phyloP scores from a whole-genome alignment of 2,113 vertebrate genomes.

The human region GRCh38 chr2:45368001-45368500 shows the following conservation, averaged over 20 bases:
- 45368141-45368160: not conserved
- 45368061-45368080: not conserved
- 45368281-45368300: not conserved
- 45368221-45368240: not conserved
- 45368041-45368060: not conserved
- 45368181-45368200: not conserved
- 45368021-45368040: not conserved
- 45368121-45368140: not conserved
- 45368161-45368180: not conserved
- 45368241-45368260: not conserved
- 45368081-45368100: not conserved
- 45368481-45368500: conserved; percentile 2
- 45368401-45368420: not conserved
- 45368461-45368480: too few relatives aligned
- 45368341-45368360: not conserved
- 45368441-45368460: not conserved
- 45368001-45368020: not conserved
- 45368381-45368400: not conserved
- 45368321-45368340: not conserved
- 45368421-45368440: not conserved
- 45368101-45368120: not conserved
- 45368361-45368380: not conserved
- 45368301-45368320: not conserved
- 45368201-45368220: not conserved
- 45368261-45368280: not conserved